Evolutionary conservation across 2,797 vertebrate species (phyloP).

Genomic region (Sebastes diploproa): DNA sequence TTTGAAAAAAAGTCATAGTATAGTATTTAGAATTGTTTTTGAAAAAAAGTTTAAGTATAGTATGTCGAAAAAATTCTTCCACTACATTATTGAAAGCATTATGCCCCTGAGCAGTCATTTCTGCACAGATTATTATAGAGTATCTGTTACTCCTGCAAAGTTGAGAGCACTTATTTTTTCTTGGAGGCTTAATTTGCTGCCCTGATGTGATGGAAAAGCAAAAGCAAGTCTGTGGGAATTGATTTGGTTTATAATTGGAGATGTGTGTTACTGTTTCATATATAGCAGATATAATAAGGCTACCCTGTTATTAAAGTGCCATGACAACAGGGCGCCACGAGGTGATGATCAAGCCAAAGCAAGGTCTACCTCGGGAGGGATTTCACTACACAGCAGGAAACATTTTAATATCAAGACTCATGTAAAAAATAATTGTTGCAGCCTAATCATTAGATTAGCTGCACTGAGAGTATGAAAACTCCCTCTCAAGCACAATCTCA

Average conservation of each 20-base stretch:
- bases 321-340: constrained; percentile 55
- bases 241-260: neutral
- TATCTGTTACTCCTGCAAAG: neutral
- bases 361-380: constrained; percentile 20
- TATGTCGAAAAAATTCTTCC: neutral
- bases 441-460: neutral
- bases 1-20: too few relatives aligned
- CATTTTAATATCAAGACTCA: constrained; percentile 35
- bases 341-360: constrained; percentile 50
- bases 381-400: constrained; percentile 29
- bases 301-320: constrained; percentile 46
- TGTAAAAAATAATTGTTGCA: constrained; percentile 2
- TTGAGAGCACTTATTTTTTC: constrained; percentile 12
- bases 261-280: constrained; percentile 29
- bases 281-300: constrained; percentile 11
- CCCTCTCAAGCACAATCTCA: neutral
- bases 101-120: neutral
- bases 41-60: too few relatives aligned
- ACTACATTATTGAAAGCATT: constrained; percentile 35
- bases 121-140: neutral
- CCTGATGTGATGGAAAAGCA: neutral
- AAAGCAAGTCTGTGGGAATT: neutral
- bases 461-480: neutral
- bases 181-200: neutral
- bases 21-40: too few relatives aligned